Percentiles rank a stretch among this genome's conserved stretches.
phyloP scores from a whole-genome alignment of 1,140 invertebrate species.

The Microplitis mediator region DNA sequence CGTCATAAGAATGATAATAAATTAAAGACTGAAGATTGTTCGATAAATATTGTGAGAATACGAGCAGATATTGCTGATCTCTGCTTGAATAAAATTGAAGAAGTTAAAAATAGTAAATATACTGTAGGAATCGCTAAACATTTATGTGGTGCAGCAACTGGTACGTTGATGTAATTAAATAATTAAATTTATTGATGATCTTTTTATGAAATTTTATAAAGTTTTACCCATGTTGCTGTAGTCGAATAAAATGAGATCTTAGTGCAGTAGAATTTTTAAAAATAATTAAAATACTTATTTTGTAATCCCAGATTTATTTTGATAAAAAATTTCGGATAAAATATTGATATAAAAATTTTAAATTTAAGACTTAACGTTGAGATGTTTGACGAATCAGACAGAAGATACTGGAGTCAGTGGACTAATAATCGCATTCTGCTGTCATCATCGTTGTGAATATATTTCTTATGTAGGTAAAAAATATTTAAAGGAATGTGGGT shows the following conservation, averaged over 20 bases:
- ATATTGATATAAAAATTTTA: conserved; percentile 14
- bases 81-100: conserved; percentile 66
- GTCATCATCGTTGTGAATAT: conserved; percentile 84
- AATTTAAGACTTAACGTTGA: conserved; percentile 71
- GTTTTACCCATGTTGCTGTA: too few relatives aligned
- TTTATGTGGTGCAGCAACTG: conserved; percentile 83
- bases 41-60: conserved; percentile 65
- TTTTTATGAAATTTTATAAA: too few relatives aligned
- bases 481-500: conserved; percentile 65
- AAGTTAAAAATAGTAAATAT: conserved; percentile 55
- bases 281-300: conserved; percentile 8
- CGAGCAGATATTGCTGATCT: conserved; percentile 78
- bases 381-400: conserved; percentile 66
- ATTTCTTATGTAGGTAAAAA: conserved; percentile 71
- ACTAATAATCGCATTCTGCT: conserved; percentile 81
- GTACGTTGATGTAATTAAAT: conserved; percentile 50
- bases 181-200: too few relatives aligned
- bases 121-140: conserved; percentile 84
- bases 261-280: too few relatives aligned
- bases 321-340: too few relatives aligned
- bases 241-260: too few relatives aligned
- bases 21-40: conserved; percentile 64
- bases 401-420: conserved; percentile 62
- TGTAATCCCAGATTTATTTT: too few relatives aligned
- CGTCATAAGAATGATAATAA: conserved; percentile 83